Base-by-base conservation (phyloP, 2,113 vertebrate species). In the Corvus cornix region DNA sequence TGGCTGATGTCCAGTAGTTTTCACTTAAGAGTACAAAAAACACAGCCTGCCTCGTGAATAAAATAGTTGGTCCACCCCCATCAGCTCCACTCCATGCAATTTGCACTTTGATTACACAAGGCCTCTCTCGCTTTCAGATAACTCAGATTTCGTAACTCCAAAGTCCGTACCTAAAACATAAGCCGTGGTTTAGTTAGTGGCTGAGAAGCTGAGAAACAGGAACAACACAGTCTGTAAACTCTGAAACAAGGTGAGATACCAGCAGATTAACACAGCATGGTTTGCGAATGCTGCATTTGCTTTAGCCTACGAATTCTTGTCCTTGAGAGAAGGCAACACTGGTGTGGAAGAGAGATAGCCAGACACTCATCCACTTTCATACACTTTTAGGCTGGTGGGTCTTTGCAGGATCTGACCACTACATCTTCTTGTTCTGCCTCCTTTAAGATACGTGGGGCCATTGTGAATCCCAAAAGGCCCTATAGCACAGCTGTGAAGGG, bases 21-120 rank as follows among this genome's bases (percentile, higher is more conserved):
- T 72, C 62, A 4, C n/a, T 20, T 53, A 14, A 31, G 9, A 11
- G 59, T 33, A 16, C 26, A 2, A 26, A 18, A 69, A 74, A 1
- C 9, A 11, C 18, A 28, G 0, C 23, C 33, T 39, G 19, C 15
- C 10, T 22, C 33, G 2, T 33, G 16, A 66, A 33, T 76, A 10
- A 76, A 52, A 21, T 0, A 13, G 28, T 23, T 30, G 10, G 11
- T 16, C 51, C 7, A 0, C 5, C 11, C 35, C 2, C 23, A 6
- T 11, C n/a, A 37, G 6, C 27, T 8, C 15, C 3, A 0, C 7
- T 72, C 22, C 6, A 2, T 20, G 4, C 13, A 51, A 0, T 43
- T 48, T 52, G 30, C 4, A 0, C 7, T n/a, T 49, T 1, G 17
- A 6, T 76, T 86, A 13, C 3, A 1, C 22, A 28, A 16, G 8